Conservation (phyloP, 2,797 vertebrate genomes). For the Sarcoramphus papa region DNA sequence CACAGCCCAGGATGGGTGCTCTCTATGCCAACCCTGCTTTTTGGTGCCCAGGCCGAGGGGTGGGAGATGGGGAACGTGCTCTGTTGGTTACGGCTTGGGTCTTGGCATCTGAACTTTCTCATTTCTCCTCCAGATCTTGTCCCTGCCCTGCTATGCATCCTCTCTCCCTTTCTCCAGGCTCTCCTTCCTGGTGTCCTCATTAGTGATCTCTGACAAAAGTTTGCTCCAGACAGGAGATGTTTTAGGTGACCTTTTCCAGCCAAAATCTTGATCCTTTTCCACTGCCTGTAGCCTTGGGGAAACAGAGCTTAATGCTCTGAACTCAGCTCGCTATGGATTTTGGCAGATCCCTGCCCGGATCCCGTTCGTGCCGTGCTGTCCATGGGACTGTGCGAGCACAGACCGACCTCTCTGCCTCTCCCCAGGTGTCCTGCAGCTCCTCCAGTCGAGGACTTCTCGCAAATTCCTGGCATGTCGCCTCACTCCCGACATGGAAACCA, state of each 20-base stretch:
- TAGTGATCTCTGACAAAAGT: not conserved
- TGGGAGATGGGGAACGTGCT: not conserved
- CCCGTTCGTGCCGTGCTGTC: fast-evolving
- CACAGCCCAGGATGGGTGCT: not conserved
- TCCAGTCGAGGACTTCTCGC: constrained; percentile 91
- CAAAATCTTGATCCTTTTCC: not conserved
- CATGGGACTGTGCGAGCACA: fast-evolving
- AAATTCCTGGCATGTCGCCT: constrained; percentile 96
- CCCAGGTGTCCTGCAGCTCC: constrained; percentile 89
- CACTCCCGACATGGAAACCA: constrained; percentile 97
- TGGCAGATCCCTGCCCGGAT: not conserved
- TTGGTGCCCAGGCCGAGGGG: not conserved
- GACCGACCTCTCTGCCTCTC: not conserved
- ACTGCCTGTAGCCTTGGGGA: not conserved
- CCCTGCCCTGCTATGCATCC: not conserved
- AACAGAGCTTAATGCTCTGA: fast-evolving
- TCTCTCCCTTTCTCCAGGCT: not conserved
- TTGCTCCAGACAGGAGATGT: not conserved
- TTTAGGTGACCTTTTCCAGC: not conserved
- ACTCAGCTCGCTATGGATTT: fast-evolving
- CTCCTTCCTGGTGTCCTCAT: not conserved
- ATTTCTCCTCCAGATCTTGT: not conserved
- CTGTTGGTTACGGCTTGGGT: not conserved
- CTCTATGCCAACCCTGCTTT: not conserved
- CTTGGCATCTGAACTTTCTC: not conserved